These are phyloP conservation scores for Cyclophora punctaria DNA, from an alignment of 2,888 invertebrate species.

Conservation along the genomic window DNA sequence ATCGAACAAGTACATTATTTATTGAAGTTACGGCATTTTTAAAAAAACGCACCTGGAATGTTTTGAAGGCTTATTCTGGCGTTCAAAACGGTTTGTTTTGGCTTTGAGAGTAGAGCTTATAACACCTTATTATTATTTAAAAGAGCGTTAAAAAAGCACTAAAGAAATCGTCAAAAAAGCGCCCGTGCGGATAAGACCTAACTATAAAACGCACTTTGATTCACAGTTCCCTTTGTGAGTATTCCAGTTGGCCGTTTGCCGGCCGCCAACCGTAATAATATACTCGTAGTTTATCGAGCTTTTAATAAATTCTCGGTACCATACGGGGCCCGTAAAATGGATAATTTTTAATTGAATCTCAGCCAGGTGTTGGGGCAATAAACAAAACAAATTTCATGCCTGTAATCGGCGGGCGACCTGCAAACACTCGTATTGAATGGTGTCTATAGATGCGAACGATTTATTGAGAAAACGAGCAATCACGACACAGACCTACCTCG, in stretches of 20 bases:
- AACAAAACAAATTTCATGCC: constrained; percentile 40
- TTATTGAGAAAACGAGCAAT: constrained; percentile 25
- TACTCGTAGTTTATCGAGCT: constrained; percentile 42
- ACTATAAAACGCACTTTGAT: constrained; percentile 60
- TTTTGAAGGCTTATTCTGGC: too few species aligned
- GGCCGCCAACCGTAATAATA: constrained; percentile 41
- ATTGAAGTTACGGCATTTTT: too few species aligned
- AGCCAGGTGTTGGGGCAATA: constrained; percentile 53
- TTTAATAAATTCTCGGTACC: constrained; percentile 47
- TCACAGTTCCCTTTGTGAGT: constrained; percentile 54
- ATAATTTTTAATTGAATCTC: constrained; percentile 58
- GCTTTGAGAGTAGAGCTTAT: too few species aligned
- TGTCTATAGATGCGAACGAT: constrained; percentile 8
- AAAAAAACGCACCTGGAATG: too few species aligned
- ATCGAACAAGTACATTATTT: too few species aligned
- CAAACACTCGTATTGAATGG: constrained; percentile 14
- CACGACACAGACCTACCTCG: constrained; percentile 9
- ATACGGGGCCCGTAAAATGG: constrained; percentile 44
- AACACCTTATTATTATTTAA: too few species aligned
- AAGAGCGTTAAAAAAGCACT: too few species aligned
- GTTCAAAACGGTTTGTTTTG: too few species aligned
- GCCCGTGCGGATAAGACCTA: constrained; percentile 11
- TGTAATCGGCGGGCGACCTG: constrained; percentile 23
- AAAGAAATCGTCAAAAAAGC: too few species aligned
- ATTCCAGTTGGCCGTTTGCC: constrained; percentile 42